Evolutionary conservation across 1,140 invertebrate species (phyloP).

Genomic region (Caenorhabditis latens): DNA sequence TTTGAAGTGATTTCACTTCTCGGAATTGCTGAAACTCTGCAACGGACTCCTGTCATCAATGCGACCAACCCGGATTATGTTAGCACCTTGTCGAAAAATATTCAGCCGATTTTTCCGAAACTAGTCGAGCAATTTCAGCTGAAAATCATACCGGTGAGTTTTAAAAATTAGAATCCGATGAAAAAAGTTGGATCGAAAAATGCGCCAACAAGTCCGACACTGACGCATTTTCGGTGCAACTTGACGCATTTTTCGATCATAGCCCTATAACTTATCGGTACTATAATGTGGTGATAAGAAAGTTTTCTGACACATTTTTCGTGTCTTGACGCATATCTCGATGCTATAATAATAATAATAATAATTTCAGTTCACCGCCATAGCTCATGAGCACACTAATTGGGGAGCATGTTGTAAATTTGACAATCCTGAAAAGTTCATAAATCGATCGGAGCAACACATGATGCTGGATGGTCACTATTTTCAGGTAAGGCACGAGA

Average conservation of each 20-base stretch:
- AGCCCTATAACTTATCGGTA: too few relatives aligned
- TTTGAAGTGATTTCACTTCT: slow-evolving; percentile 50
- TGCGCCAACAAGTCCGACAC: neutral
- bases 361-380: neutral
- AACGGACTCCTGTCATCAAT: slow-evolving; percentile 25
- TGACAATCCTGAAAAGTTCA: neutral
- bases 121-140: slow-evolving; percentile 38
- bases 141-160: slow-evolving; percentile 48
- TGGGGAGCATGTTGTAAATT: slow-evolving; percentile 23
- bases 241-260: too few relatives aligned
- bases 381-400: neutral
- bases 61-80: slow-evolving; percentile 27
- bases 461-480: slow-evolving; percentile 49
- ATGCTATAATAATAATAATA: too few relatives aligned
- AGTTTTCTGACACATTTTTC: neutral
- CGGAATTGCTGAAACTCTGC: slow-evolving; percentile 16
- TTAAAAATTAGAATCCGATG: neutral
- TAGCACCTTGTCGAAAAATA: neutral
- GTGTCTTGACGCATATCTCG: neutral
- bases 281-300: too few relatives aligned
- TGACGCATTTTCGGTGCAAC: too few relatives aligned
- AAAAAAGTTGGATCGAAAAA: neutral
- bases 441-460: neutral
- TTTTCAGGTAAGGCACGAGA: slow-evolving; percentile 18
- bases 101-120: slow-evolving; percentile 28